phyloP scores from a whole-genome alignment of 64 coral and sea anemone species.

The Montipora foliosa region DNA sequence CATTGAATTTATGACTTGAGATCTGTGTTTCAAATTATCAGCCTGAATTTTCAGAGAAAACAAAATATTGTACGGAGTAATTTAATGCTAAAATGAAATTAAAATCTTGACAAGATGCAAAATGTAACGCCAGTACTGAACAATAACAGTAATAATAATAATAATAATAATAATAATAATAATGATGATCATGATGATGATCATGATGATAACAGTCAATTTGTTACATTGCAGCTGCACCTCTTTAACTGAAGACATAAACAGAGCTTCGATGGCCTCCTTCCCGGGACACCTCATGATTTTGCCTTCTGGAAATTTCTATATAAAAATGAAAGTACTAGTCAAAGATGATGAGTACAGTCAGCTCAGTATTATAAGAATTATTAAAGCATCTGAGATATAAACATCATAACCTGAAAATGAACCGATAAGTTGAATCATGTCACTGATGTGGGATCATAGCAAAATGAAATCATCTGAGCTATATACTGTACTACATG shows the following conservation, averaged over 20 bases:
- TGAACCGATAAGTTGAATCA: too few relatives aligned
- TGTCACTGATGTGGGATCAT: too few relatives aligned
- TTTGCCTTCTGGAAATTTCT: slow-evolving; percentile 98
- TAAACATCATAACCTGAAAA: too few relatives aligned
- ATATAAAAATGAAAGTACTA: not conserved
- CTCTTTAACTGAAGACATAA: slow-evolving; percentile 99
- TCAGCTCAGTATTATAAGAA: not conserved
- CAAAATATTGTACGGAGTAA: not conserved
- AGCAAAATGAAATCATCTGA: not conserved
- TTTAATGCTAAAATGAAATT: too few relatives aligned
- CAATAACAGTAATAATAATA: too few relatives aligned
- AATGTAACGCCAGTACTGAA: too few relatives aligned
- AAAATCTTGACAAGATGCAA: too few relatives aligned
- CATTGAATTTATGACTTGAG: slow-evolving; percentile 98
- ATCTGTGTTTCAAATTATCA: slow-evolving; percentile 98
- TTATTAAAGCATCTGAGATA: too few relatives aligned
- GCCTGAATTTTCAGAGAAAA: slow-evolving; percentile 64
- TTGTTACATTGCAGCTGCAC: slow-evolving; percentile 7
- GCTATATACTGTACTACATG: too few relatives aligned
- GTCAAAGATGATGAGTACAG: too few relatives aligned
- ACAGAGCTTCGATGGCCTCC: slow-evolving; percentile 93
- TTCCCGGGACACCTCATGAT: slow-evolving; percentile 92
- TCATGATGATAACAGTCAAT: not conserved
- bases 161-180: too few relatives aligned
- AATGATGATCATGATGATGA: not conserved